A percentile compares a stretch with the other conserved stretches of the same genome.
Evolutionary conservation across 2,113 vertebrate genomes (phyloP).

Genomic region (Paralichthys olivaceus): DNA sequence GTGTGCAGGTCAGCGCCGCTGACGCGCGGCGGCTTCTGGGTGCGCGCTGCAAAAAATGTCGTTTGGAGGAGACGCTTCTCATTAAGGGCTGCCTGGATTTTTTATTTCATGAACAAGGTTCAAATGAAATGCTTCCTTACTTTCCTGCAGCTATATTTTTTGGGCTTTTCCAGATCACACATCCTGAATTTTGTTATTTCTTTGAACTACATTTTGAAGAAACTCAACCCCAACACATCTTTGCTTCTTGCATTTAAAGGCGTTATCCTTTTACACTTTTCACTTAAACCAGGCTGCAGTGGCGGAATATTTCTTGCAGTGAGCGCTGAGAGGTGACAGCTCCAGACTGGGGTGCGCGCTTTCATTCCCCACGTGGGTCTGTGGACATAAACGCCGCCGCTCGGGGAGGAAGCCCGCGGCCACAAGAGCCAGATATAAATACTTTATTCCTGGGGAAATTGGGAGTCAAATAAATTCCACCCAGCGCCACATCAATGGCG

Average conservation of each 20-base stretch:
- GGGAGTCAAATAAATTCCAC: constrained; percentile 82
- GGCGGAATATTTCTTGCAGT: constrained; percentile 26
- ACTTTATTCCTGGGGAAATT: constrained; percentile 78
- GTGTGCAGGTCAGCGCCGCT: constrained; percentile 61
- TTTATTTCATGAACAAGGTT: background rate
- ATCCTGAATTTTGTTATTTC: background rate
- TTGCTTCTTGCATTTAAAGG: background rate
- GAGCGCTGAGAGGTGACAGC: constrained; percentile 72
- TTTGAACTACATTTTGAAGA: no score
- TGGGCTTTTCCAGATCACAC: background rate
- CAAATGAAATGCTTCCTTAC: background rate
- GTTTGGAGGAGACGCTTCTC: background rate
- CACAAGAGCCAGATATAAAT: constrained; percentile 77
- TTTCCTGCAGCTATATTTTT: background rate
- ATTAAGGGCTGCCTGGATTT: background rate
- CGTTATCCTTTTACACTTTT: background rate
- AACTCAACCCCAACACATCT: background rate
- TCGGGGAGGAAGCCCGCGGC: constrained; percentile 75
- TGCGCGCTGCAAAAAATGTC: constrained; percentile 52
- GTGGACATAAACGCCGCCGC: constrained; percentile 71
- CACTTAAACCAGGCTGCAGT: background rate
- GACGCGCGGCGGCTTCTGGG: constrained; percentile 41
- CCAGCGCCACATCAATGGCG: constrained; percentile 75
- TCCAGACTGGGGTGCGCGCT: constrained; percentile 63
- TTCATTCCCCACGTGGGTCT: constrained; percentile 75